Evolutionary conservation across 1,140 invertebrate species (phyloP), one percentile per base, ranked within the genome.

Genomic region (Cotesia glomerata): DNA sequence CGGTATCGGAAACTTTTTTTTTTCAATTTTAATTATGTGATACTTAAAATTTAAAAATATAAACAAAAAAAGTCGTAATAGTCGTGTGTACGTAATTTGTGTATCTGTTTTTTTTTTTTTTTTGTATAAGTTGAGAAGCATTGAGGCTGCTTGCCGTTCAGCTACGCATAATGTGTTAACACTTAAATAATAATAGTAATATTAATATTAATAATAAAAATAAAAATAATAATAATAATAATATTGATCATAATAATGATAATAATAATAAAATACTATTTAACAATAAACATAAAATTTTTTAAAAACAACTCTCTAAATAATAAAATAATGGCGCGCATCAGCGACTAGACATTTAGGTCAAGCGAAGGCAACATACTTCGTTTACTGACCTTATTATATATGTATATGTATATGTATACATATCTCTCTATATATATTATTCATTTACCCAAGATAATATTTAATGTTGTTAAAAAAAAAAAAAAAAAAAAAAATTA

Each of bases 381-480:
- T 75, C 73, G 71, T 76, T 79, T 80, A 80, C 79, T 80, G 78
- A 80, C 79, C 79, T 80, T 79, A 75, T 77, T 73, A 39, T 45
- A 35, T 51, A 26, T 26, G 4, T 32, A 45, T 45, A 45, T 45
- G 8, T 2, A 45, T 45, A 45, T 11, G 11, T 45, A 45, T 39
- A 39, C 5, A 45, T 45, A 7, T 45, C 7, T 45, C 7, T 45
- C 7, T 45, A 45, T 45, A 45, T 45, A 45, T 45, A 35, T 61
- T n/a, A 61, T 32, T 61, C 13, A 14, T 56, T 56, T 14, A 45
- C 39, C 39, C 8, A 45, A 45, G 39, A 45, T 45, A 11, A 45
- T 7, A 11, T 45, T 45, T 45, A 9, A 45, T 45, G 39, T 45
- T 45, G 39, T 45, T 45, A 11, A 45, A 45, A 9, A 45, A 45